Conservation (phyloP, 2,888 invertebrate genomes). For the Drosophila rubida region DNA sequence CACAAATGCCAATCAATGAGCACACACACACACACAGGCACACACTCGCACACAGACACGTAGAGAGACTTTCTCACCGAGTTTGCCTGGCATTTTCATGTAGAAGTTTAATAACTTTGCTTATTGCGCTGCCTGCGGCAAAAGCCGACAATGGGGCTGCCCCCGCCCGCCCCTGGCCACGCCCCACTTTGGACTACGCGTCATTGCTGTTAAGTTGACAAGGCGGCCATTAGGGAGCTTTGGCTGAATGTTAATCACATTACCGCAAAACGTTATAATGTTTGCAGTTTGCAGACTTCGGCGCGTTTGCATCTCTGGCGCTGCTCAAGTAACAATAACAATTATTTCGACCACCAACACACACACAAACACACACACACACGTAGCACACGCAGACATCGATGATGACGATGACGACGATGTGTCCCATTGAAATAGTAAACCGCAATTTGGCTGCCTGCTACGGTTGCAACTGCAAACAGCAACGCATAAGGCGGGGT, state of each 20-base stretch:
- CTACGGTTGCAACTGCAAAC: constrained; percentile 70
- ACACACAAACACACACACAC: constrained; percentile 7
- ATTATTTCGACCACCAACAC: constrained; percentile 65
- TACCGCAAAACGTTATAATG: constrained; percentile 79
- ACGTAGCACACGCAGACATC: constrained; percentile 22
- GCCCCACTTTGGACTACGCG: background rate
- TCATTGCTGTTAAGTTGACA: constrained; percentile 52
- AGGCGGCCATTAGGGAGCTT: constrained; percentile 68
- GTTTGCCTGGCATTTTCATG: constrained; percentile 18
- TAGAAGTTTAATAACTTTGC: constrained; percentile 74
- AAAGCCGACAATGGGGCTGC: constrained; percentile 28
- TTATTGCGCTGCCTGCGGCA: constrained; percentile 54
- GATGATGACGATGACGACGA: background rate
- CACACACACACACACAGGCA: background rate
- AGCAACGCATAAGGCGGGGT: constrained; percentile 24
- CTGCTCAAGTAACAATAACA: constrained; percentile 72
- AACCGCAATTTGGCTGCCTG: constrained; percentile 70
- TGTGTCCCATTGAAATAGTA: constrained; percentile 63
- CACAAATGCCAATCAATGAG: constrained; percentile 56
- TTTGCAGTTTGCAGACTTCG: constrained; percentile 44
- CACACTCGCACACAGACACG: constrained; percentile 17
- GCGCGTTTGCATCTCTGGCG: constrained; percentile 31
- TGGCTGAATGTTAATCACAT: constrained; percentile 75
- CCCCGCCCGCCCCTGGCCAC: background rate
- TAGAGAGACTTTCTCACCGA: background rate